Base-by-base conservation (phyloP, 2,113 vertebrate genomes). In the Andinoacara biseriatus region DNA sequence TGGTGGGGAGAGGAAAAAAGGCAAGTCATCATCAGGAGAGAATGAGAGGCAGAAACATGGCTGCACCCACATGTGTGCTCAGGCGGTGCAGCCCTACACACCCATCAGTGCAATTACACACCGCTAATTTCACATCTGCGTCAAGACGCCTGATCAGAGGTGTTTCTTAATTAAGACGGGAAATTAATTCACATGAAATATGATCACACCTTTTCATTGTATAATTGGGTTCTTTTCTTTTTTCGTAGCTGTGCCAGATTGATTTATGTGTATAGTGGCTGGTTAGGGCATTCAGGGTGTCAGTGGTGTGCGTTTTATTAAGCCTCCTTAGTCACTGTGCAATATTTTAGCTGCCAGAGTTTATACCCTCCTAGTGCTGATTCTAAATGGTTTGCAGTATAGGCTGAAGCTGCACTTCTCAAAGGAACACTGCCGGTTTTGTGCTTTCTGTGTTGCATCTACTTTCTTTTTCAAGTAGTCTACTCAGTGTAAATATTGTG, bases 11-110 rank as follows among this genome's bases (percentile, higher is more conserved):
- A 87, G 89, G 89, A 87, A 88, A 92, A 92, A 93, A 87, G 89
- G 92, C 92, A 93, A 94, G 93, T 94, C 94, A 93, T 94, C 88
- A 90, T 92, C 85, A 87, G 76, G 43, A 78, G 83, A 83, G 88
- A 87, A 83, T 80, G 63, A 82, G 87, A 85, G 86, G 67, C 90
- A 89, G 77, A 91, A 93, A 92, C 87, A 94, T 94, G 91, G 92
- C 93, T 94, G 94, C 91, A 89, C 84, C 88, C 91, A 90, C 85
- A 76, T 43, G 78, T 78, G 85, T 63, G 81, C 74, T 79, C 78
- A 29, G 80, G 58, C 78, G 31, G 84, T 61, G 80, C 78, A 83
- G 76, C 60, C 77, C 38, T 59, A 76, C 87, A 92, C 91, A 81
- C 88, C 89, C 89, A 82, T 92, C 84, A 80, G 74, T 60, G 82